phyloP scores from a whole-genome alignment of 2,797 vertebrate species.

The Gastrophryne carolinensis region DNA sequence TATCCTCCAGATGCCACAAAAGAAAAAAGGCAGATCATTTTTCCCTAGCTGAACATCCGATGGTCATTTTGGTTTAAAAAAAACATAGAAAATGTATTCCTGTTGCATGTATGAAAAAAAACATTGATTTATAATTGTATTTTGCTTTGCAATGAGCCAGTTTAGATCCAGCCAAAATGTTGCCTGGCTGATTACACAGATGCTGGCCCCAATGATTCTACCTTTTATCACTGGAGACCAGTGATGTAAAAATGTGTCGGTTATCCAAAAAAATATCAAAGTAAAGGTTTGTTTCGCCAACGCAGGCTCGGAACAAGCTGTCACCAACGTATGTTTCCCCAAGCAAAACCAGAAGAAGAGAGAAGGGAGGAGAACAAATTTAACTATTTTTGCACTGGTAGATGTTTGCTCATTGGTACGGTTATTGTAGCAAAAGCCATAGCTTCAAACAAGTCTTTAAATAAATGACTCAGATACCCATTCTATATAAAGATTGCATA shows the following conservation, averaged over 20 bases:
- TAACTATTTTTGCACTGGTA: slow-evolving; percentile 27
- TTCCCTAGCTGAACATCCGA: not conserved
- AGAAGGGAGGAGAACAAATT: slow-evolving; percentile 23
- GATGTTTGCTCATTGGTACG: too few species aligned
- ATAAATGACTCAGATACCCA: not conserved
- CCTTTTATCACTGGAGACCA: slow-evolving; percentile 32
- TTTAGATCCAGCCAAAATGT: not conserved
- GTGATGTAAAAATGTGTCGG: slow-evolving; percentile 41
- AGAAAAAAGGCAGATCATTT: too few species aligned
- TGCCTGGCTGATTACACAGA: not conserved
- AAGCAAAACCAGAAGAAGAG: slow-evolving; percentile 25
- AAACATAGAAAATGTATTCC: not conserved
- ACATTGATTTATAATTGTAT: not conserved
- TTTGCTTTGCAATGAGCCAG: not conserved
- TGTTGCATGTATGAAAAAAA: not conserved
- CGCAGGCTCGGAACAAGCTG: slow-evolving; percentile 51
- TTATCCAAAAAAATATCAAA: slow-evolving; percentile 50
- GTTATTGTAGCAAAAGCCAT: too few species aligned
- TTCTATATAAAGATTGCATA: not conserved
- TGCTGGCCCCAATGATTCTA: not conserved
- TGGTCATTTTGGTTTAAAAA: not conserved
- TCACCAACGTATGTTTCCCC: slow-evolving; percentile 49
- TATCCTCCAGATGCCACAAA: too few species aligned
- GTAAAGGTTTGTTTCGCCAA: slow-evolving; percentile 53
- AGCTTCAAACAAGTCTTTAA: not conserved